Evolutionary conservation across 2,888 invertebrate genomes (phyloP).

Genomic region (Nezara viridula): DNA sequence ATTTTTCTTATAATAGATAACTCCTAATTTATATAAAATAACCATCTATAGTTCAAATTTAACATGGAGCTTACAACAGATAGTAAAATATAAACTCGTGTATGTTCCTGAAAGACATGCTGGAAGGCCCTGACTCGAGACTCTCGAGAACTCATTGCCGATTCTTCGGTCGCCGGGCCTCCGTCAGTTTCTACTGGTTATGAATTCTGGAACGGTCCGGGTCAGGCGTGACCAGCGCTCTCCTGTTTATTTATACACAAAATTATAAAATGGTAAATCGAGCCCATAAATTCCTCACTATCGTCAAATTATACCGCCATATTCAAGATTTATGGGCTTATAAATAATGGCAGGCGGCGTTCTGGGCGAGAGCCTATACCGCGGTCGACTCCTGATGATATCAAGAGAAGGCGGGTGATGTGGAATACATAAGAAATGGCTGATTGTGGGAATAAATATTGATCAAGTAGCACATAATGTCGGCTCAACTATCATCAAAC

Average conservation of each 20-base stretch:
- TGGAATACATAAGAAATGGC: too few species aligned
- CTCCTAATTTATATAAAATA: too few species aligned
- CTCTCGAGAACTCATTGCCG: not conserved
- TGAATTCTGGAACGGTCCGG: constrained; percentile 8
- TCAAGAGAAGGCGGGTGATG: too few species aligned
- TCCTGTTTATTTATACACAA: constrained; percentile 42
- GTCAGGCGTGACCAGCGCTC: not conserved
- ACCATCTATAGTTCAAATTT: too few species aligned
- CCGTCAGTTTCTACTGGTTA: constrained; percentile 31
- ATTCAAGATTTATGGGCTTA: not conserved
- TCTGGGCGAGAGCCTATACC: not conserved
- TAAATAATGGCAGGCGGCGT: not conserved
- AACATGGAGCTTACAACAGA: too few species aligned
- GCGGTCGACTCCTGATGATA: not conserved
- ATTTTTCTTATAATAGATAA: too few species aligned
- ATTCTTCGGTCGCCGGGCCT: constrained; percentile 27
- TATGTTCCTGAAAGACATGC: too few species aligned
- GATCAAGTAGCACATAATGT: not conserved
- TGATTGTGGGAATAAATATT: not conserved
- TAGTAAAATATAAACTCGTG: too few species aligned
- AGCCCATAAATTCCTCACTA: not conserved
- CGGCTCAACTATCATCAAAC: not conserved
- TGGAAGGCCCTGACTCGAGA: too few species aligned
- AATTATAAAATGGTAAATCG: constrained; percentile 35
- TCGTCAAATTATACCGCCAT: constrained; percentile 17